Base-by-base conservation (phyloP, 2,888 invertebrate genomes). In the Dasypogon diadema region DNA sequence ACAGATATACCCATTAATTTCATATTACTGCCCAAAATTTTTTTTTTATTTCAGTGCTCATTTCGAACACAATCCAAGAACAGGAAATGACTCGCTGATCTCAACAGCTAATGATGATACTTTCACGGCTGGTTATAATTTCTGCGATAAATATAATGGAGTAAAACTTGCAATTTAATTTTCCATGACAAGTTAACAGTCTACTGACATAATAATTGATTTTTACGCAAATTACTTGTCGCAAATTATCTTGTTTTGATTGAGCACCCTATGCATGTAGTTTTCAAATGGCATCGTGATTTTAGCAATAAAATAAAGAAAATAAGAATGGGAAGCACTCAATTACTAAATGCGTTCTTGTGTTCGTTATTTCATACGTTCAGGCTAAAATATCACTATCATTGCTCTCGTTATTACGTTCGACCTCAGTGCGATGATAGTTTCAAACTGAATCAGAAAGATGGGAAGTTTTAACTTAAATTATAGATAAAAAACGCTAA, bases 111-210 rank as follows among this genome's bases (percentile, higher is more conserved):
- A 42, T 63, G 18, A 63, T 68, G 34, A 30, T 70, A 30, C 51
- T 70, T 70, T 54, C 54, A 54, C 42, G 70, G 70, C 54, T 54
- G 54, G 14, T 70, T 70, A 54, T 46, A 16, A 18, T 68, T 30
- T 51, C 70, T 48, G 70, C 70, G 70, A 54, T 70, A 16, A 54
- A 70, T 70, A 48, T 37, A 68, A 48, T 26, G 26, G 16, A 51
- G 26, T 51, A 51, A 51, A 26, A 5, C 24, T 68, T 51, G 18
- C 21, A 18, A 63, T 42, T 42, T 48, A 51, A 37, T 68, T 68
- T 51, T 48, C 51, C 37, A 68, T 48, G 51, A 68, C 48, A 51
- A 51, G 24, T 37, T 42, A 22, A 37, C 37, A 63, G 42, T 6
- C 34, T 30, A 30, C 34, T 30, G 34, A 14, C 48, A 48, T 48